A percentile compares a stretch with the other conserved stretches of the same genome.
Conservation (phyloP, 1,140 invertebrate species). For the Leptoteleia sp. region DNA sequence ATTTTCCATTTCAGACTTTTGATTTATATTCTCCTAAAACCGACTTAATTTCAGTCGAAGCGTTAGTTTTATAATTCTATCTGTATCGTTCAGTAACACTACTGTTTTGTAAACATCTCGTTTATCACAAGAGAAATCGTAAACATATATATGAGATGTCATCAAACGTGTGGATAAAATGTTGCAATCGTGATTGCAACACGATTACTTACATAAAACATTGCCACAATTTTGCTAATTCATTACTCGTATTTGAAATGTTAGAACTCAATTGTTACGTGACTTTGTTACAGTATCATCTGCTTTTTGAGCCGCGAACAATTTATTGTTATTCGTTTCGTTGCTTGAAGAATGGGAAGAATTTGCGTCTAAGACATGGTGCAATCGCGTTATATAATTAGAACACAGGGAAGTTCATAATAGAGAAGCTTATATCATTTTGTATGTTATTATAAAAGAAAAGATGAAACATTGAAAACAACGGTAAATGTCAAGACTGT, state of each 20-base stretch:
- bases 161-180: not conserved
- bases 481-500: slow-evolving; percentile 23
- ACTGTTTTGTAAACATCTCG: not conserved
- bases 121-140: not conserved
- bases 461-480: too few species aligned
- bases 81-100: too few species aligned
- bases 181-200: slow-evolving; percentile 26
- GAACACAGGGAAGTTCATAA: not conserved
- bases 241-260: slow-evolving; percentile 24
- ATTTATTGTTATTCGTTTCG: slow-evolving; percentile 24
- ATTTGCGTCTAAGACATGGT: not conserved
- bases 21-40: too few species aligned
- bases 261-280: slow-evolving; percentile 9
- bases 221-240: slow-evolving; percentile 23
- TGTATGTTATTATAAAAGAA: too few species aligned
- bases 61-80: too few species aligned
- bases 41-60: too few species aligned
- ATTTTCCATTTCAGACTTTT: too few species aligned
- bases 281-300: slow-evolving; percentile 28
- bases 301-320: not conserved
- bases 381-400: slow-evolving; percentile 25
- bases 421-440: slow-evolving; percentile 9
- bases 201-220: slow-evolving; percentile 15
- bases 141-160: too few species aligned
- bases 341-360: not conserved